Evolutionary conservation across 2,888 invertebrate species (phyloP).

Genomic region (Ophion ellenae): DNA sequence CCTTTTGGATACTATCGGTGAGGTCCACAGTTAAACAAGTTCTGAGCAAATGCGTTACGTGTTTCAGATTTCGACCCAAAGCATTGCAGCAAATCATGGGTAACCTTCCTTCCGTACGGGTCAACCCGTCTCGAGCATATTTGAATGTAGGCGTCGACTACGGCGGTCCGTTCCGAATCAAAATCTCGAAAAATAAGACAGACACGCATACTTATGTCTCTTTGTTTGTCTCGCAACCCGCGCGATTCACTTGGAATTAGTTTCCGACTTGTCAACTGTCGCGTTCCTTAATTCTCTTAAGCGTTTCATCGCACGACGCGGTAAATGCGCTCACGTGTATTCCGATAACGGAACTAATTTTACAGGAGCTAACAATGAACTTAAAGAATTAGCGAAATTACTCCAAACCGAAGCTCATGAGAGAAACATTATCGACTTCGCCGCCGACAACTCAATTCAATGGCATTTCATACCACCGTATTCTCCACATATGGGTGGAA

Average conservation of each 20-base stretch:
- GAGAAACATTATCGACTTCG: conserved; percentile 20
- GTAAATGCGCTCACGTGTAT: conserved; percentile 33
- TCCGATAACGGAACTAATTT: conserved; percentile 63
- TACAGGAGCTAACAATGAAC: conserved; percentile 53
- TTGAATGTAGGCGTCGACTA: conserved; percentile 48
- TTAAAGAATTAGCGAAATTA: conserved; percentile 36
- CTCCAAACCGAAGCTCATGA: conserved; percentile 21
- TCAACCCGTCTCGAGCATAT: conserved; percentile 43
- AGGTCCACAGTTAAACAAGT: conserved; percentile 49
- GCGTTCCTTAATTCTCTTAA: conserved; percentile 57
- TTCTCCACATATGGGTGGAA: conserved; percentile 38
- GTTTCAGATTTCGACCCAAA: conserved; percentile 55
- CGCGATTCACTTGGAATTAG: too few species aligned
- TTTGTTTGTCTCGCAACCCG: too few species aligned
- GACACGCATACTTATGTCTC: too few species aligned
- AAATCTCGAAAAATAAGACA: conserved; percentile 17
- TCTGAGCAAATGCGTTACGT: conserved; percentile 53
- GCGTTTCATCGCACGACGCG: conserved; percentile 48
- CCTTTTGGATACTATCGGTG: conserved; percentile 57
- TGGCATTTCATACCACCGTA: conserved; percentile 48
- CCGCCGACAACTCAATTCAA: conserved; percentile 12
- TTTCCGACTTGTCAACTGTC: neutral
- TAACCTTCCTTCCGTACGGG: conserved; percentile 43
- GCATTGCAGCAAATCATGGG: conserved; percentile 42
- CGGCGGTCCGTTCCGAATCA: conserved; percentile 55